A percentile compares a stretch with the other conserved stretches of the same genome.
Conservation (phyloP, 2,113 vertebrate genomes). For the Paradisaea rubra region DNA sequence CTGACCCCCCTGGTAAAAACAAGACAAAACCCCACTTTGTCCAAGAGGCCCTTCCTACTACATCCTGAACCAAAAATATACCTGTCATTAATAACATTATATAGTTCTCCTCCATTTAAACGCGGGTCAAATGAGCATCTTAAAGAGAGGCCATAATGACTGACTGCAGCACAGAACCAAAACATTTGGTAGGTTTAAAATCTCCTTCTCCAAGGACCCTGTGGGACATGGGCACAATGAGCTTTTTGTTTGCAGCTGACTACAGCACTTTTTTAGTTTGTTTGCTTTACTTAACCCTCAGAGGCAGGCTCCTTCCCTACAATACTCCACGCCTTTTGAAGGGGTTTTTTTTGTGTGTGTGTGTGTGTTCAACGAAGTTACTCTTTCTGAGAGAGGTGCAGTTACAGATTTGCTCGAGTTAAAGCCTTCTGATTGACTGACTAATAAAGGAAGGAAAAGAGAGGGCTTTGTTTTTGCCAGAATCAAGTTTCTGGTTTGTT, state of each 20-base stretch:
- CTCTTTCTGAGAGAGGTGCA: constrained; percentile 30
- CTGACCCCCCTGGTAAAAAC: background rate
- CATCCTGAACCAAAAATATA: constrained; percentile 9
- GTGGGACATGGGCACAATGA: constrained; percentile 49
- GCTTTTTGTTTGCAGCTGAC: constrained; percentile 63
- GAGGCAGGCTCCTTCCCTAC: constrained; percentile 40
- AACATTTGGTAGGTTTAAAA: constrained; percentile 66
- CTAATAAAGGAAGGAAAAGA: constrained; percentile 25
- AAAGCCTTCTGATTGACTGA: constrained; percentile 7
- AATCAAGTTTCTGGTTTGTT: constrained; percentile 32
- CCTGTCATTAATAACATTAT: constrained; percentile 45
- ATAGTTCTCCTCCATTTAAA: constrained; percentile 31
- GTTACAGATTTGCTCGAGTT: constrained; percentile 41
- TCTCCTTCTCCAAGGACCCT: constrained; percentile 18
- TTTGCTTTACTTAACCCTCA: constrained; percentile 64
- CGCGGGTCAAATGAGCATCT: constrained; percentile 50
- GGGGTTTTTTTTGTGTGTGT: background rate
- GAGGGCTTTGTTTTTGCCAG: constrained; percentile 51
- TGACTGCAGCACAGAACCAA: constrained; percentile 60
- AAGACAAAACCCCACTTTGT: constrained; percentile 8
- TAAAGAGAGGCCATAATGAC: constrained; percentile 19
- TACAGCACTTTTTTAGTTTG: constrained; percentile 48
- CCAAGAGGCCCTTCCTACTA: background rate
- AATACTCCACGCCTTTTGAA: constrained; percentile 10
- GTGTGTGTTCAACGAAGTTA: constrained; percentile 2